Evolutionary conservation across 1,140 invertebrate genomes (phyloP).

Genomic region (Elymnias hypermnestra): DNA sequence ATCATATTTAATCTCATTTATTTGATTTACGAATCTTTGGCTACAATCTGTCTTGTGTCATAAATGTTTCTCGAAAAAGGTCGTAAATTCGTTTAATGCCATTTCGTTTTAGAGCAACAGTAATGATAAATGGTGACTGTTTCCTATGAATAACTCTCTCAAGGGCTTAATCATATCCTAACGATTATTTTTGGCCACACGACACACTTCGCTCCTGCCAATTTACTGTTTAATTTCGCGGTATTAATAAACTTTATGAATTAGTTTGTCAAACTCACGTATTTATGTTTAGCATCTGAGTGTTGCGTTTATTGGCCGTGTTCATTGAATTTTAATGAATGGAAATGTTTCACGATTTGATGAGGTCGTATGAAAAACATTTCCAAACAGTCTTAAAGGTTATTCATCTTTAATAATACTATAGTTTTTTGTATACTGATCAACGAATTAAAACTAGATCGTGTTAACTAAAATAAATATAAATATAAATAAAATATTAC

Average conservation of each 20-base stretch:
- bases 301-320: neutral
- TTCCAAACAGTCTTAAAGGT: too few species aligned
- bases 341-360: neutral
- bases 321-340: neutral
- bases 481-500: too few species aligned
- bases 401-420: too few species aligned
- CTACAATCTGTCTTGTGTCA: neutral
- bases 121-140: neutral
- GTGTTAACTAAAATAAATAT: too few species aligned
- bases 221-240: slow-evolving; percentile 9
- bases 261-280: slow-evolving; percentile 5
- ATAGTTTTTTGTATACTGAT: too few species aligned
- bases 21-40: neutral
- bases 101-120: neutral
- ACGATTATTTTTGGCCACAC: neutral
- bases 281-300: slow-evolving; percentile 13
- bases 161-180: slow-evolving; percentile 1
- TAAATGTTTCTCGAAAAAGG: neutral
- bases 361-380: neutral
- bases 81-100: neutral
- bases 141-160: neutral
- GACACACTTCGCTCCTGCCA: slow-evolving; percentile 13
- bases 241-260: slow-evolving; percentile 9
- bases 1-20: too few species aligned
- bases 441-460: too few species aligned